Conservation (phyloP, 2,888 invertebrate genomes). For the Blera fallax region DNA sequence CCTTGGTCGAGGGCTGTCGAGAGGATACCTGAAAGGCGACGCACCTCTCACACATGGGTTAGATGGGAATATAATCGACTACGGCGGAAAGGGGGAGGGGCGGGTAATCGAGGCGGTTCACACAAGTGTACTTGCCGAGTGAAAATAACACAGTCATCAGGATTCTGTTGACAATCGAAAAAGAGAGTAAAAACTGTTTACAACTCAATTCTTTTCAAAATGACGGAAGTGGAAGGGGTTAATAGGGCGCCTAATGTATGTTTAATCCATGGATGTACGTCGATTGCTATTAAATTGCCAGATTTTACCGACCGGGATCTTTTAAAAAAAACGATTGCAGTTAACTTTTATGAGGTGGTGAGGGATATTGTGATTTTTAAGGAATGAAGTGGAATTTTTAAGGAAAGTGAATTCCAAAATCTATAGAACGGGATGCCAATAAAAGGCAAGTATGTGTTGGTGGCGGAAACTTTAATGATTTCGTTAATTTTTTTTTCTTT, state of each 20-base stretch:
- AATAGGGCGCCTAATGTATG: slow-evolving; percentile 24
- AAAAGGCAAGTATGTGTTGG: neutral
- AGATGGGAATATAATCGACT: neutral
- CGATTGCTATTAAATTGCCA: slow-evolving; percentile 24
- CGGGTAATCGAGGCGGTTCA: neutral
- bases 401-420: neutral
- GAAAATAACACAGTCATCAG: neutral
- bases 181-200: slow-evolving; percentile 9
- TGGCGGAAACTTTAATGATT: neutral
- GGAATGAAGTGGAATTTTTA: slow-evolving; percentile 9
- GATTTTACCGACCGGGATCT: neutral
- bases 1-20: neutral
- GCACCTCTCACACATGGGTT: neutral
- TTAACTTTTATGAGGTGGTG: slow-evolving; percentile 40
- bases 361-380: slow-evolving; percentile 32
- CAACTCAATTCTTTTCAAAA: slow-evolving; percentile 17
- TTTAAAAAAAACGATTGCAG: neutral
- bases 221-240: neutral
- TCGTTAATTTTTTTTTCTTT: neutral
- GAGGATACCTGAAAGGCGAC: neutral
- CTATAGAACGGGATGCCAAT: neutral
- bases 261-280: slow-evolving; percentile 27
- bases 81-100: neutral
- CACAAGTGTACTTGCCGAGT: neutral
- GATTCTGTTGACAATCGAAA: slow-evolving; percentile 25